A percentile compares a stretch with the other conserved stretches of the same genome.
Evolutionary conservation across 2,797 vertebrate species (phyloP).

Genomic region (Takifugu rubripes): DNA sequence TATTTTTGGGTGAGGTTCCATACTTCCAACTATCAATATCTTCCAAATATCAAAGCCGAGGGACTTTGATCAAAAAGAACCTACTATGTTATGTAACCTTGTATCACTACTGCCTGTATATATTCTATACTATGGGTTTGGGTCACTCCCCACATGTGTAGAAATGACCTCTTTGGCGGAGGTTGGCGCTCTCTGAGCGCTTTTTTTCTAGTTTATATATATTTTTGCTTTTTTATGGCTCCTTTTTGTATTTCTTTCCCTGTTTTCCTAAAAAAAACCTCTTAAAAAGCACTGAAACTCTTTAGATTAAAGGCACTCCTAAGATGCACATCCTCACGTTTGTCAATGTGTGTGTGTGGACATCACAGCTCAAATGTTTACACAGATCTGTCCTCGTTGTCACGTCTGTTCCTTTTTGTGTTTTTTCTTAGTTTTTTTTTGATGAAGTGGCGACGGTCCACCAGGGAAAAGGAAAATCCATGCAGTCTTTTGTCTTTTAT

Average conservation of each 20-base stretch:
- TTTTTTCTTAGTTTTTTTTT: slow-evolving; percentile 21
- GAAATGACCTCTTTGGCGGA: no score
- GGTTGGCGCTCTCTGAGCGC: no score
- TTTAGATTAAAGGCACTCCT: slow-evolving; percentile 54
- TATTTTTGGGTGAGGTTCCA: no score
- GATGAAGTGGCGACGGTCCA: slow-evolving; percentile 25
- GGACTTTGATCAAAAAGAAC: no score
- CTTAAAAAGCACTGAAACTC: slow-evolving; percentile 66
- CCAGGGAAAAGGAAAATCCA: slow-evolving; percentile 21
- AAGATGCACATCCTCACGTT: slow-evolving; percentile 37
- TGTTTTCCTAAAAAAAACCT: slow-evolving; percentile 45
- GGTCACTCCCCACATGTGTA: no score
- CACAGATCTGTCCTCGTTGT: slow-evolving; percentile 21
- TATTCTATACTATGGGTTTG: no score
- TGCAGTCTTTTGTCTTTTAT: slow-evolving; percentile 3
- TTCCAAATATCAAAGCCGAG: no score
- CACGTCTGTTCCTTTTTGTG: slow-evolving; percentile 37
- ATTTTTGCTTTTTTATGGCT: slow-evolving; percentile 70
- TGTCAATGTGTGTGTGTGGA: slow-evolving; percentile 36
- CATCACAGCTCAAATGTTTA: slow-evolving; percentile 53
- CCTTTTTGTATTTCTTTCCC: slow-evolving; percentile 69
- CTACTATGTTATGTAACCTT: no score
- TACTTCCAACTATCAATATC: no score
- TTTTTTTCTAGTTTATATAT: slow-evolving; percentile 47
- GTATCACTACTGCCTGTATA: no score